Conservation (phyloP, 2,113 vertebrate species). For the Charadrius vociferus region DNA sequence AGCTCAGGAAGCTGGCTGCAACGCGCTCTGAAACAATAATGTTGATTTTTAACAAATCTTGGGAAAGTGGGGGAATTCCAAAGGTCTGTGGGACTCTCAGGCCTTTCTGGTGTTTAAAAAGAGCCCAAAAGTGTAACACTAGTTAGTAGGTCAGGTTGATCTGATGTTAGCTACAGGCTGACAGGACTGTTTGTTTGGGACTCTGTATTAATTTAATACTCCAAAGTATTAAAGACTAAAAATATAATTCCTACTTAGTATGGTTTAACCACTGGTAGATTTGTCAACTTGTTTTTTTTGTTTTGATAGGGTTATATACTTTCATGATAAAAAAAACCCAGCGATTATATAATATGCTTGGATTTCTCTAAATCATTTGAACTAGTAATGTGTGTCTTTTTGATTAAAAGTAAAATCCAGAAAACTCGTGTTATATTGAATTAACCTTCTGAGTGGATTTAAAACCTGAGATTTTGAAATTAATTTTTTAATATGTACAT, state of each 20-base stretch:
- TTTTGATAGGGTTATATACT: neutral
- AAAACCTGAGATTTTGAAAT: neutral
- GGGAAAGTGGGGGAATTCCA: neutral
- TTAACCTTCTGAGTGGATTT: neutral
- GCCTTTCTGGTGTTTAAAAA: neutral
- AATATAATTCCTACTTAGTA: neutral
- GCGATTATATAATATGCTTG: neutral
- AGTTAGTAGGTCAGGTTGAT: neutral
- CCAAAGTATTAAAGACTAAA: neutral
- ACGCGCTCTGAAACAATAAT: neutral
- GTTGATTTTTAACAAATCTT: neutral
- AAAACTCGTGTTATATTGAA: neutral
- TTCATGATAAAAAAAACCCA: neutral
- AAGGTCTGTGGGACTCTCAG: neutral
- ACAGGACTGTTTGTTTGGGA: neutral
- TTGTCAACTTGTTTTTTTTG: neutral
- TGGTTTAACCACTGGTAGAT: conserved; percentile 22
- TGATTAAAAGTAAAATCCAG: conserved; percentile 14
- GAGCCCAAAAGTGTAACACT: neutral
- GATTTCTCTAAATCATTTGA: neutral
- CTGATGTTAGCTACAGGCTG: neutral
- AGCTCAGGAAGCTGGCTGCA: neutral
- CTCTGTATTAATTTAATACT: conserved; percentile 1
- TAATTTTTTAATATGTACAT: neutral
- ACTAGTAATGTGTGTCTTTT: neutral